phyloP scores from a whole-genome alignment of 1,140 invertebrate genomes.

The Eupeodes corollae region DNA sequence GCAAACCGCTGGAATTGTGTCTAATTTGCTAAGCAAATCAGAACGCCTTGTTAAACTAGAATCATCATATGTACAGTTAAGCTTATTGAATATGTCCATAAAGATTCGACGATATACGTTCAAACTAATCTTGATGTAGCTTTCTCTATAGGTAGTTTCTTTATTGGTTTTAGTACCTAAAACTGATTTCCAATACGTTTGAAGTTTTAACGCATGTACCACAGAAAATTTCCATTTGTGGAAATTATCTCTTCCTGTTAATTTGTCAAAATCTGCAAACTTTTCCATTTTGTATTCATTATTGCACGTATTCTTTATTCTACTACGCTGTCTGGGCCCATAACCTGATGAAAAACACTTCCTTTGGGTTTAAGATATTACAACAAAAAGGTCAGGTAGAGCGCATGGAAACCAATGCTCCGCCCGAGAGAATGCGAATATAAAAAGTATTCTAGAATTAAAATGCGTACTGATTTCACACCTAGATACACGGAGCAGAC shows the following conservation, averaged over 20 bases:
- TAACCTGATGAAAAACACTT: too few relatives aligned
- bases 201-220: not conserved
- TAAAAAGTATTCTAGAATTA: too few relatives aligned
- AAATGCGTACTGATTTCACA: too few relatives aligned
- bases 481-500: too few relatives aligned
- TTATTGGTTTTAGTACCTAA: conserved; percentile 12
- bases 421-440: too few relatives aligned
- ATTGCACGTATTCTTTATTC: too few relatives aligned
- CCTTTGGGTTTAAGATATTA: too few relatives aligned
- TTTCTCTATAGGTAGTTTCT: conserved; percentile 17
- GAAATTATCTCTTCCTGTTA: conserved; percentile 5
- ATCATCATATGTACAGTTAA: conserved; percentile 25
- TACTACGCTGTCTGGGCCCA: too few relatives aligned
- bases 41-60: conserved; percentile 26
- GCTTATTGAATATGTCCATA: conserved; percentile 21
- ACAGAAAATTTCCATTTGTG: conserved; percentile 3
- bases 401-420: too few relatives aligned
- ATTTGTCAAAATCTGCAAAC: too few relatives aligned
- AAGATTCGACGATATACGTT: conserved; percentile 22
- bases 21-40: conserved; percentile 18
- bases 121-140: conserved; percentile 23
- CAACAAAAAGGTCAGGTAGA: too few relatives aligned
- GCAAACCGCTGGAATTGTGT: conserved; percentile 16
- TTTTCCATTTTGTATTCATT: too few relatives aligned
- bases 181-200: not conserved